These are phyloP conservation scores for Caenorhabditis sulstoni DNA, from an alignment of 2,888 invertebrate genomes.

Conservation along the genomic window DNA sequence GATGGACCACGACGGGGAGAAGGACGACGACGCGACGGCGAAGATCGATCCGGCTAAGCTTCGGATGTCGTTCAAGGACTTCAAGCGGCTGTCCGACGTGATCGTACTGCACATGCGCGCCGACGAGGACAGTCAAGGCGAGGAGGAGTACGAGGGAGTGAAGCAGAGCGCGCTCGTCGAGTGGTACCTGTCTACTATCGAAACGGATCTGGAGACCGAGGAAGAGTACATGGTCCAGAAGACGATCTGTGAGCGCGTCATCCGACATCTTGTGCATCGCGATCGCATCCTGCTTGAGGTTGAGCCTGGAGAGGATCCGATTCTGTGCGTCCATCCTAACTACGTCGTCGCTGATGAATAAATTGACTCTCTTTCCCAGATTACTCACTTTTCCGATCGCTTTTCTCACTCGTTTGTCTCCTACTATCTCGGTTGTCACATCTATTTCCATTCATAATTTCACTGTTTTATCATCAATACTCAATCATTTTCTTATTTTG, in stretches of 20 bases:
- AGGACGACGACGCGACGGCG: slow-evolving; percentile 8
- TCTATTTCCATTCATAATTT: not conserved
- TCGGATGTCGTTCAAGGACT: slow-evolving; percentile 91
- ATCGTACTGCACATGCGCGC: slow-evolving; percentile 91
- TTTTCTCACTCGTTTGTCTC: not conserved
- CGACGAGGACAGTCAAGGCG: slow-evolving; percentile 84
- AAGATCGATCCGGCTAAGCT: slow-evolving; percentile 76
- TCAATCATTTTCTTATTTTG: slow-evolving; percentile 14
- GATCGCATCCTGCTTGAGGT: slow-evolving; percentile 58
- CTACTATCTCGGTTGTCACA: slow-evolving; percentile 26
- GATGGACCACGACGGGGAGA: slow-evolving; percentile 60
- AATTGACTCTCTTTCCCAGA: slow-evolving; percentile 2
- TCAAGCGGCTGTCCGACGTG: slow-evolving; percentile 93
- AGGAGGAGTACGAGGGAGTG: slow-evolving; percentile 76
- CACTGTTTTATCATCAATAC: slow-evolving; percentile 33
- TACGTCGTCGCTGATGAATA: slow-evolving; percentile 86
- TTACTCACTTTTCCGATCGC: slow-evolving; percentile 14
- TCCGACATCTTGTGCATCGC: slow-evolving; percentile 88
- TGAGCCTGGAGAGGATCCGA: slow-evolving; percentile 87
- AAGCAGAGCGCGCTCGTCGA: slow-evolving; percentile 86
- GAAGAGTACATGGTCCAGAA: slow-evolving; percentile 90
- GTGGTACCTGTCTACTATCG: slow-evolving; percentile 89
- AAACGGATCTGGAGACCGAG: slow-evolving; percentile 86
- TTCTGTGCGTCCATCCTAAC: slow-evolving; percentile 96
- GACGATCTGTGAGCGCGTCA: slow-evolving; percentile 92